phyloP scores from a whole-genome alignment of 2,888 invertebrate genomes.

The Orthosia gracilis region DNA sequence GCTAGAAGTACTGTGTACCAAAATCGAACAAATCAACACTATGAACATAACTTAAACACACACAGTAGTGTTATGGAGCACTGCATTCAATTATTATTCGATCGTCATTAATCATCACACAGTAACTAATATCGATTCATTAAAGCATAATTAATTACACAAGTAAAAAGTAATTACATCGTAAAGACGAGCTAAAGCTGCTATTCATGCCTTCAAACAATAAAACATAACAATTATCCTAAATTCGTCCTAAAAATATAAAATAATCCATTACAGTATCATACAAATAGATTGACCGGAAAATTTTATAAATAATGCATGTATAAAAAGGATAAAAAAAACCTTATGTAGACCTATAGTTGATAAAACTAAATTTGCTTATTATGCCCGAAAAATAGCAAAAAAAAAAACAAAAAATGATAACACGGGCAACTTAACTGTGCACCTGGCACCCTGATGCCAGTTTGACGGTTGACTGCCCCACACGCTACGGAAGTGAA shows the following conservation, averaged over 20 bases:
- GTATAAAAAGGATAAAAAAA: background rate
- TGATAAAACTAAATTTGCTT: background rate
- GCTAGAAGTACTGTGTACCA: background rate
- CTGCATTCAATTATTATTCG: background rate
- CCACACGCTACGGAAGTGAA: too few relatives aligned
- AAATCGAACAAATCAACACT: background rate
- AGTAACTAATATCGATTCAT: conserved; percentile 6
- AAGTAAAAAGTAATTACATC: background rate
- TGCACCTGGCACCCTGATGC: too few relatives aligned
- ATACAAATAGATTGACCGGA: background rate
- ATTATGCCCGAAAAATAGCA: background rate
- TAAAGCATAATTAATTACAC: background rate
- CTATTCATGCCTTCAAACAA: conserved; percentile 33
- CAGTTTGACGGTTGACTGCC: too few relatives aligned
- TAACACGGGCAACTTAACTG: too few relatives aligned
- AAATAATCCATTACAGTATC: background rate
- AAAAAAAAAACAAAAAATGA: too few relatives aligned
- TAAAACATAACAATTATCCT: too few relatives aligned
- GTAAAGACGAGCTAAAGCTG: conserved; percentile 9
- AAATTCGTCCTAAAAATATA: background rate
- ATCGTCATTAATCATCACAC: background rate
- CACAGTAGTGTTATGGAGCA: conserved; percentile 19
- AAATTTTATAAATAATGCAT: conserved; percentile 15
- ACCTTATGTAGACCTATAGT: background rate
- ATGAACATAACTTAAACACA: background rate